Evolutionary conservation across 92 coral and sea anemone genomes (phyloP).

Genomic region (Porites evermanni): DNA sequence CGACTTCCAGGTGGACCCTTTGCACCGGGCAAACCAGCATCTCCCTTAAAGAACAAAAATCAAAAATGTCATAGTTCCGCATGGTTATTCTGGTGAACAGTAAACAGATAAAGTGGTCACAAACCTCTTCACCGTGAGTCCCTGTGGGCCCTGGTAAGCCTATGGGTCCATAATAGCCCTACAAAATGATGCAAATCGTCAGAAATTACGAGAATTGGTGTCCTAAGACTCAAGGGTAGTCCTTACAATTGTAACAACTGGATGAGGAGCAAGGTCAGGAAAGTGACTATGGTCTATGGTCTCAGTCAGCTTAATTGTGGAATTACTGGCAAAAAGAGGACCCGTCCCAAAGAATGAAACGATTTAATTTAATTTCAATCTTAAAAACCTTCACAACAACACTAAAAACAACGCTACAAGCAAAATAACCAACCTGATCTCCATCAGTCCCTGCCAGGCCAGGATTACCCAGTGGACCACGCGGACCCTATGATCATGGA

Average conservation of each 20-base stretch:
- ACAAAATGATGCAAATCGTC: neutral
- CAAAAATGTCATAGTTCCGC: neutral
- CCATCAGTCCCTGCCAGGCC: conserved; percentile 88
- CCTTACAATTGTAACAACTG: no score
- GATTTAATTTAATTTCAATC: neutral
- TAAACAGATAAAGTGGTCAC: neutral
- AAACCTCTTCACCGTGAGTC: conserved; percentile 60
- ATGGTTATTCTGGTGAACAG: neutral
- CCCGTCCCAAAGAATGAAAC: neutral
- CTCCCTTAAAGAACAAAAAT: conserved; percentile 38
- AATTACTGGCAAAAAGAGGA: no score
- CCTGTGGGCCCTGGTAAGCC: conserved; percentile 59
- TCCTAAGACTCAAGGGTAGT: neutral
- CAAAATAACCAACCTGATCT: conserved; percentile 68
- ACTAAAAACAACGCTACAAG: neutral
- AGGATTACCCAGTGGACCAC: conserved; percentile 84
- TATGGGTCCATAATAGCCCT: conserved; percentile 53
- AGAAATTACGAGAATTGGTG: neutral
- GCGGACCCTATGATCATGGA: conserved; percentile 97
- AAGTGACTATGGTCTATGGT: no score
- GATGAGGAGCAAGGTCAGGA: no score
- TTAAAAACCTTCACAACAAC: neutral
- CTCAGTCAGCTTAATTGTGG: no score
- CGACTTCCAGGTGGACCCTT: conserved; percentile 58
- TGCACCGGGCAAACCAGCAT: conserved; percentile 31